Conservation (phyloP, 2,113 vertebrate species). For the Bombycilla garrulus region DNA sequence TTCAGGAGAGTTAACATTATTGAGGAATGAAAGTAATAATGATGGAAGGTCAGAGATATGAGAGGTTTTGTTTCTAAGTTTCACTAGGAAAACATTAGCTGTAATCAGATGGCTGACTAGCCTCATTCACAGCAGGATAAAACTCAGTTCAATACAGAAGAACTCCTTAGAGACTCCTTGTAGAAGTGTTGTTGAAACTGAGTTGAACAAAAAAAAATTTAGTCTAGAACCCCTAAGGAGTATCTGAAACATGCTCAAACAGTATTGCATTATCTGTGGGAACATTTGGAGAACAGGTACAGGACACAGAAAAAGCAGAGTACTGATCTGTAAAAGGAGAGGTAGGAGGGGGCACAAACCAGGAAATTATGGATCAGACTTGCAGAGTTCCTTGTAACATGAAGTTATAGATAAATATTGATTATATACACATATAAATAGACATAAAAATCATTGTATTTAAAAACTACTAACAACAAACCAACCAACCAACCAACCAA, state of each 20-base stretch:
- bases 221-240: neutral
- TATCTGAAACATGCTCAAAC: neutral
- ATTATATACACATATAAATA: neutral
- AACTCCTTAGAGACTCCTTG: neutral
- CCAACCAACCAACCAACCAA: neutral
- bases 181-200: neutral
- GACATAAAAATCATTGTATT: neutral
- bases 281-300: neutral
- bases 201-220: neutral
- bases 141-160: neutral
- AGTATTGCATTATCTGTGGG: neutral
- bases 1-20: neutral
- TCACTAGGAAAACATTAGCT: neutral
- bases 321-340: neutral
- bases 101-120: neutral
- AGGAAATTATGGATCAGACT: neutral
- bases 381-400: neutral
- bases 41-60: neutral
- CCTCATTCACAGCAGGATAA: neutral
- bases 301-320: neutral
- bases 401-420: neutral
- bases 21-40: neutral
- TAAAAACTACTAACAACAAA: accelerated
- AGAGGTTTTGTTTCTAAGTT: neutral
- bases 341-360: neutral